phyloP scores from a whole-genome alignment of 2,888 invertebrate species.

The Diarsia dahlii region DNA sequence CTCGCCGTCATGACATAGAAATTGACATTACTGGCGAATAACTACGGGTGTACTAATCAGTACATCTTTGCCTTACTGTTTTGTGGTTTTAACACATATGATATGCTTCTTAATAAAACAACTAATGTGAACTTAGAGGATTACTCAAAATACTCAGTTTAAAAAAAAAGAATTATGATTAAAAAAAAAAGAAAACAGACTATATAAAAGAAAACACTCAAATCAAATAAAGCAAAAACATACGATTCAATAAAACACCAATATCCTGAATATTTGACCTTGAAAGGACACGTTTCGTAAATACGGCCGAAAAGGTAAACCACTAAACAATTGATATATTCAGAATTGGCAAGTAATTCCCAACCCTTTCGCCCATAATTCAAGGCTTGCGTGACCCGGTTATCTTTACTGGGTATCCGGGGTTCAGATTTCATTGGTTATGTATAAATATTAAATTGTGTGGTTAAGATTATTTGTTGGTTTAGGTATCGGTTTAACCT shows the following conservation, averaged over 20 bases:
- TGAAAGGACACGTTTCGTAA: conserved; percentile 26
- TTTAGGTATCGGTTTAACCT: not conserved
- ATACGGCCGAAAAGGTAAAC: conserved; percentile 44
- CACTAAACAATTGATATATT: conserved; percentile 52
- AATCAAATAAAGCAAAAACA: conserved; percentile 35
- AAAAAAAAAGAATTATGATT: not conserved
- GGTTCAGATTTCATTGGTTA: conserved; percentile 30
- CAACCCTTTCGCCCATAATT: conserved; percentile 48
- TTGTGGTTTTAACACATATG: not conserved
- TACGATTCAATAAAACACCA: conserved; percentile 9
- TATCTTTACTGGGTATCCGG: conserved; percentile 16
- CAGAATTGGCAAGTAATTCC: conserved; percentile 44
- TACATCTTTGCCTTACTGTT: not conserved
- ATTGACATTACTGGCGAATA: not conserved
- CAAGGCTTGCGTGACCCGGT: conserved; percentile 35
- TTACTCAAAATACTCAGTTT: no score
- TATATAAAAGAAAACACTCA: not conserved
- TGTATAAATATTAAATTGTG: conserved; percentile 15
- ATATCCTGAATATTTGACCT: conserved; percentile 41
- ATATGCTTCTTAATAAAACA: no score
- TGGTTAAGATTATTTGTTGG: conserved; percentile 8
- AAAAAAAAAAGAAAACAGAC: no score
- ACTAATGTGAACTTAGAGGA: no score
- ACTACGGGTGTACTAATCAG: not conserved
- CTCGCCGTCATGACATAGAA: not conserved